These are phyloP conservation scores for Koerneria pararmatus DNA, from an alignment of 2,888 invertebrate species.

Conservation along the genomic window DNA sequence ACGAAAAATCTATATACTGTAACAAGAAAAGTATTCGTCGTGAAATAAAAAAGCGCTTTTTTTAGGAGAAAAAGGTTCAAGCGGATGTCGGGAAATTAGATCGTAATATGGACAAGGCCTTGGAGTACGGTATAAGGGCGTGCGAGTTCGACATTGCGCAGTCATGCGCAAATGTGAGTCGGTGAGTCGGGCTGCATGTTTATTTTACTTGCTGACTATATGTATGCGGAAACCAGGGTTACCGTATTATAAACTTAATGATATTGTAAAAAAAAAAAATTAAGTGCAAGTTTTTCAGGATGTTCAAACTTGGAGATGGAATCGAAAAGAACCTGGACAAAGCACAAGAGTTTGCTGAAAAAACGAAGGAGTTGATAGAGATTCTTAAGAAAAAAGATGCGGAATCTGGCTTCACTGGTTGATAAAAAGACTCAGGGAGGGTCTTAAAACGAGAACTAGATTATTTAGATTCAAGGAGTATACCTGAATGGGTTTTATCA, in stretches of 20 bases:
- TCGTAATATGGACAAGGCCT: conserved; percentile 69
- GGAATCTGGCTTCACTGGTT: conserved; percentile 40
- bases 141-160: conserved; percentile 81
- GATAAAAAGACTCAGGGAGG: no score
- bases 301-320: conserved; percentile 55
- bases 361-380: conserved; percentile 43
- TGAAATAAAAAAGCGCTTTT: conserved; percentile 18
- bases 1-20: no score
- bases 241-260: no score
- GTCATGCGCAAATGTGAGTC: conserved; percentile 81
- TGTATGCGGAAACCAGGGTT: neutral
- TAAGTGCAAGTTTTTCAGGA: conserved; percentile 61
- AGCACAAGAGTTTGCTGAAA: conserved; percentile 45
- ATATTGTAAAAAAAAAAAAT: neutral
- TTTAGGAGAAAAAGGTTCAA: conserved; percentile 40
- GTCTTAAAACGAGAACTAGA: no score
- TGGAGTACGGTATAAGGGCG: conserved; percentile 73
- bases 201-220: conserved; percentile 4
- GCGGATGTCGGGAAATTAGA: conserved; percentile 37
- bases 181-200: conserved; percentile 26
- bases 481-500: no score
- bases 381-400: conserved; percentile 33
- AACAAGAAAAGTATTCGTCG: conserved; percentile 5
- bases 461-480: no score
- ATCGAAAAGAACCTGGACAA: conserved; percentile 45